Base-by-base conservation (phyloP, 92 coral and sea anemone species). In the Umimayanthus kanabou region DNA sequence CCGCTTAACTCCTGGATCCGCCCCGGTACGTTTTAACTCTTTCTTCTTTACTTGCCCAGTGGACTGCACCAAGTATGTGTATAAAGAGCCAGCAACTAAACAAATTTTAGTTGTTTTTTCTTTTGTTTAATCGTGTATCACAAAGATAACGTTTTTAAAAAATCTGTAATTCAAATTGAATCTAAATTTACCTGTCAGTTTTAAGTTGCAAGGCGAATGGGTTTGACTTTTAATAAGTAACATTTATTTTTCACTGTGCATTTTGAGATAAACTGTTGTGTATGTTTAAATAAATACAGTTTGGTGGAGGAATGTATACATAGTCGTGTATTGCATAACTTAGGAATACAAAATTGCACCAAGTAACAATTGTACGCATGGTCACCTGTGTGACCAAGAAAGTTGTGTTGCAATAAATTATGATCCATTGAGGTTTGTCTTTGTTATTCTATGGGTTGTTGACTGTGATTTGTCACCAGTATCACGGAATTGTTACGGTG, bases 151-250 rank as follows among this genome's bases (percentile, higher is more conserved):
- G 22, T 53, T 79, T 26, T 25, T 28, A 80, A 20, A 33, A 29
- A 80, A 22, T 2, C 30, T 80, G 57, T 80, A 53, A 57, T 80
- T 80, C 26, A 80, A 42, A 57, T 26, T 80, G 71, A 80, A 80
- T 80, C 72, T 58, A 80, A 80, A 57, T 80, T 53, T 53, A 79
- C 47, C 58, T 29, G 23, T 3, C 66, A 57, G 3, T 57, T 3
- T 15, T 57, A 57, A 15, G 22, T 57, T 57, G 66, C 66, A 57
- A 57, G 66, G 66, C 9, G 66, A 57, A 5, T n/a, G 23, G n/a
- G 23, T 15, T 61, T 18, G 25, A 61, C 69, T 61, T 23, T 61
- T 22, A 61, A 20, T 61, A 53, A 53, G 57, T 15, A 11, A 7
- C 58, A 14, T 13, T 13, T 53, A 53, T 53, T 1, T 13, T 53